A percentile compares a stretch with the other conserved stretches of the same genome.
Evolutionary conservation across 2,797 vertebrate genomes (phyloP).

Genomic region (Yasuhikotakia modesta): DNA sequence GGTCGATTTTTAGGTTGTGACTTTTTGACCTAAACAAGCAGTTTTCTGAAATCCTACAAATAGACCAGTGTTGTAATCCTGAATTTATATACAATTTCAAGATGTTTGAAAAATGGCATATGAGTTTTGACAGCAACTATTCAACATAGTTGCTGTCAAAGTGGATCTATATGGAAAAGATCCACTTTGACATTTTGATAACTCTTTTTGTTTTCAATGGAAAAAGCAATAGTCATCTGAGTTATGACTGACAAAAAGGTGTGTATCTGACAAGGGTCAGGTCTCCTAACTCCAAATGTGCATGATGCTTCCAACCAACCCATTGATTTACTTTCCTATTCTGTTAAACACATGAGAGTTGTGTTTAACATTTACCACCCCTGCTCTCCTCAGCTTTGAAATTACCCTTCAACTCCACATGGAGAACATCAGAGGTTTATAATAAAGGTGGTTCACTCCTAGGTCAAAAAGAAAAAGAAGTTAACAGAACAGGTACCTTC

Average conservation of each 20-base stretch:
- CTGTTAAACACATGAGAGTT: not conserved
- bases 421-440: not conserved
- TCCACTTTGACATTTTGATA: too few relatives aligned
- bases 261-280: not conserved
- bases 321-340: not conserved
- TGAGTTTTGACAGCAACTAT: too few relatives aligned
- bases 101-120: too few relatives aligned
- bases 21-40: not conserved
- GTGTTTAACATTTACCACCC: not conserved
- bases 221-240: too few relatives aligned
- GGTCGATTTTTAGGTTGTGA: not conserved
- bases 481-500: constrained; percentile 43
- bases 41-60: not conserved
- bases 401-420: not conserved
- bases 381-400: not conserved
- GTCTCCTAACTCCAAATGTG: not conserved
- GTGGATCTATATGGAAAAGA: too few relatives aligned
- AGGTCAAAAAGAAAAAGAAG: constrained; percentile 20
- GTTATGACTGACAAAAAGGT: too few relatives aligned
- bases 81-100: too few relatives aligned
- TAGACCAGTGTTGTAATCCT: not conserved
- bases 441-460: constrained; percentile 6
- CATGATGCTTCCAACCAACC: not conserved
- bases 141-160: too few relatives aligned
- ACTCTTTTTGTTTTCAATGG: too few relatives aligned